Evolutionary conservation across 2,113 vertebrate genomes (phyloP), one percentile per base, ranked within the genome.

Genomic region (Lasiurus cinereus): DNA sequence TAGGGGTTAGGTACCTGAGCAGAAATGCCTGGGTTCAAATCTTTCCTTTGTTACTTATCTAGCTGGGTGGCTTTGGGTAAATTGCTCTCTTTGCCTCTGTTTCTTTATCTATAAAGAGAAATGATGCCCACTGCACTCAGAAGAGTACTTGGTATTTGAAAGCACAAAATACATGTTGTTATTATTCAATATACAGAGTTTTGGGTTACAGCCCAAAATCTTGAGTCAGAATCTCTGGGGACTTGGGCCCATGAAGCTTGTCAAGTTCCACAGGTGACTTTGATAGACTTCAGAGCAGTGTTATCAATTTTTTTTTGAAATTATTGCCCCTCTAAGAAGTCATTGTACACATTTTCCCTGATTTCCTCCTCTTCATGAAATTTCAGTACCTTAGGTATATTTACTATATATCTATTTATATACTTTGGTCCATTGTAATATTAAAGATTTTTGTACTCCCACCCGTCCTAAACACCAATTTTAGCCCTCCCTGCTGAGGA

Each of bases 181-280:
- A 19, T 95, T 94, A 76, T 82, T 91, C 85, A 78, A 72, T 83
- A 93, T 39, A 76, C 66, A 83, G 78, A 96, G 85, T 90, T 62
- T 21, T 82, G 31, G 52, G 52, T 36, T 67, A 83, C 12, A 56
- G 27, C 46, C 85, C 48, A 70, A 92, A 92, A 31, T 82, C 31
- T 52, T 72, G n/a, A 83, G 64, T 88, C 69, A 79, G n/a, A 74
- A 76, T 73, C 62, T 85, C 48, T 92, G 54, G 70, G 67, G 31
- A 0, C 18, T 84, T 80, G 31, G 48, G 36, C 27, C 74, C 27
- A 10, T 85, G 48, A 27, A 46, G 21, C 79, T 88, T 84, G 48
- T 93, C 46, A 73, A 64, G 43, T 18, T 92, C 69, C 21, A 74
- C 29, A 39, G 66, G 66, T 93, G 54, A 93, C 86, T 77, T 74